Conservation (phyloP, 2,797 vertebrate species). For the Acrossocheilus wenchowensis region DNA sequence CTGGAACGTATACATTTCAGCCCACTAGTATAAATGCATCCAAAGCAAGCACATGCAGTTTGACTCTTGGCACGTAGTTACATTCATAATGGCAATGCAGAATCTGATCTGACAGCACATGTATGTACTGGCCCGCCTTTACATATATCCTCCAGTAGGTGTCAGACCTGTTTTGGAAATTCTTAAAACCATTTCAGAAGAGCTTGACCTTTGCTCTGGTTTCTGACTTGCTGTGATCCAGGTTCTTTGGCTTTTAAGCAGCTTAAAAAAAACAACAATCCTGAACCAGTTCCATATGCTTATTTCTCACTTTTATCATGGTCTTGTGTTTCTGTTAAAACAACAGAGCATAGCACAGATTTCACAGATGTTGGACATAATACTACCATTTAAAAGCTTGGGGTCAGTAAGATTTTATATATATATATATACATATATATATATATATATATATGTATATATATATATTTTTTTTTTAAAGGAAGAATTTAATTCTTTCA, state of each 20-base stretch:
- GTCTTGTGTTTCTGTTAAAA: background rate
- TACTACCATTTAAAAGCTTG: background rate
- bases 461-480: background rate
- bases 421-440: no score
- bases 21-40: background rate
- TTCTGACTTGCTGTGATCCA: background rate
- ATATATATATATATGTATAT: no score
- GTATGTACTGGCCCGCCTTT: background rate
- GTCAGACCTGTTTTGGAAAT: slow-evolving; percentile 26
- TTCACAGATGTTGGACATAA: background rate
- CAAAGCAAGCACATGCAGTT: background rate
- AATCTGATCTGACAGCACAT: background rate
- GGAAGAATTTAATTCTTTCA: background rate
- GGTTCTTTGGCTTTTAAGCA: background rate
- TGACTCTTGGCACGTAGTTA: background rate
- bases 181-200: background rate
- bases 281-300: background rate
- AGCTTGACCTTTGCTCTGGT: background rate
- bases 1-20: background rate
- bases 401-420: no score
- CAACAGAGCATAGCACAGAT: background rate
- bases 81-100: background rate
- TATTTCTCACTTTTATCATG: background rate
- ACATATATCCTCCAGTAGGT: background rate
- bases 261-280: background rate